Conservation (phyloP, 1,140 invertebrate species). For the Idris sp. region DNA sequence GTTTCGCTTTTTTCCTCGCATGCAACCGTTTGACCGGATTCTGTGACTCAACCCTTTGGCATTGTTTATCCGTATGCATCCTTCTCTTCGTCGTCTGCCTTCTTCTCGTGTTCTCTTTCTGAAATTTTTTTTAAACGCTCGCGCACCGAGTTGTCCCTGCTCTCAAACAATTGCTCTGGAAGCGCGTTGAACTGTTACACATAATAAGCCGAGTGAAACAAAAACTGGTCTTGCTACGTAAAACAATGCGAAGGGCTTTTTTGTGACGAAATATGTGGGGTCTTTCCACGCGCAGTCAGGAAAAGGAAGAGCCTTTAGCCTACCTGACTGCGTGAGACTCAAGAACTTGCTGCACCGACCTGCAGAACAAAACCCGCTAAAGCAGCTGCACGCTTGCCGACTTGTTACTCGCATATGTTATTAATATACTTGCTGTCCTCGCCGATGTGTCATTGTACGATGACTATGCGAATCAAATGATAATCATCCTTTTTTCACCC, state of each 20-base stretch:
- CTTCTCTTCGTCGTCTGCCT: slow-evolving; percentile 10
- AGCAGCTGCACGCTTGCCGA: slow-evolving; percentile 54
- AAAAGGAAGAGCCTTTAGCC: slow-evolving; percentile 48
- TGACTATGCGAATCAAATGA: slow-evolving; percentile 57
- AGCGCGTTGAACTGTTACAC: slow-evolving; percentile 50
- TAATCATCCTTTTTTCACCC: slow-evolving; percentile 44
- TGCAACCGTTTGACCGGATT: slow-evolving; percentile 70
- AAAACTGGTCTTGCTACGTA: slow-evolving; percentile 60
- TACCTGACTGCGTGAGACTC: slow-evolving; percentile 63
- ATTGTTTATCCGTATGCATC: slow-evolving; percentile 27
- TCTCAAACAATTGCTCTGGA: slow-evolving; percentile 47
- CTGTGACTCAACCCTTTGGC: slow-evolving; percentile 62
- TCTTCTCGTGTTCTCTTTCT: slow-evolving; percentile 10
- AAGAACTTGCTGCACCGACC: slow-evolving; percentile 59
- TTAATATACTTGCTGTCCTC: slow-evolving; percentile 57
- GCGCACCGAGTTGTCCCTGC: slow-evolving; percentile 39
- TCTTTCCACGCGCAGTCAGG: slow-evolving; percentile 1
- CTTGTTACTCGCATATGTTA: slow-evolving; percentile 59
- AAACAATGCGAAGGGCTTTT: slow-evolving; percentile 53
- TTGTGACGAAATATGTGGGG: slow-evolving; percentile 34
- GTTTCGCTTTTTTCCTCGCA: slow-evolving; percentile 64
- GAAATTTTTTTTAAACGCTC: slow-evolving; percentile 44
- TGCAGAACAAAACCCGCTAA: slow-evolving; percentile 47
- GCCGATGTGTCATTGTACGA: slow-evolving; percentile 53
- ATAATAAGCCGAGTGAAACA: slow-evolving; percentile 62